Base-by-base conservation (phyloP, 2,888 invertebrate species). In the Parthenolecanium corni region DNA sequence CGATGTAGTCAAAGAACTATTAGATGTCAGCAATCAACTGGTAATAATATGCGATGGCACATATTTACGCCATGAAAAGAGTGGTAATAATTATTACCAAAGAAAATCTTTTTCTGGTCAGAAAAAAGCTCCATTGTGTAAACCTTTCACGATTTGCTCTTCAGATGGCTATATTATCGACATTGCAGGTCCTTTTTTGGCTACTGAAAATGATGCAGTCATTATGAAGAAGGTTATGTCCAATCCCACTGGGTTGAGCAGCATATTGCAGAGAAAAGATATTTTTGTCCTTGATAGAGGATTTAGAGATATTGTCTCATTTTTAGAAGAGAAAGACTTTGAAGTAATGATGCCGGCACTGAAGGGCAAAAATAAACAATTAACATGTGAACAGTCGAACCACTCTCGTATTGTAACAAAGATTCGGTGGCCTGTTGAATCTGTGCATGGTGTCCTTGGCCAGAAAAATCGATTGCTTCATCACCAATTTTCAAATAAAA, bases 91-190 rank as follows among this genome's bases (percentile, higher is more conserved):
- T 61, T 58, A 21, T 16, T 68, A 65, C 40, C 67, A 67, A 46
- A 62, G 65, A 56, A 67, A 67, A 65, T 66, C 66, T 21, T 54
- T 67, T 54, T 12, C 64, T n/a, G 67, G 67, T 23, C 67, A 69
- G 38, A 70, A 70, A 36, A 69, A 70, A 57, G 58, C 64, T 20
- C 67, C 68, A 9, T 49, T 70, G 2, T 68, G 68, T 52, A 70
- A 70, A 53, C 68, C 68, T 5, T 70, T 70, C 47, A 70, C 69
- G 0, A 57, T 70, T 40, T 69, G 67, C 52, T 68, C 69, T 12
- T 68, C 69, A 2, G 62, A 68, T 61, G 67, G 68, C 0, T 68
- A 64, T 23, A 52, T 70, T 20, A 64, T 69, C n/a, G 68, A 69
- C 52, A 66, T 69, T 57, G n/a, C 12, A 5, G 69, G 68, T 1